Evolutionary conservation across 35 echinoderm and acorn worm genomes (phyloP).

Genomic region (Holothuria glaberrima): DNA sequence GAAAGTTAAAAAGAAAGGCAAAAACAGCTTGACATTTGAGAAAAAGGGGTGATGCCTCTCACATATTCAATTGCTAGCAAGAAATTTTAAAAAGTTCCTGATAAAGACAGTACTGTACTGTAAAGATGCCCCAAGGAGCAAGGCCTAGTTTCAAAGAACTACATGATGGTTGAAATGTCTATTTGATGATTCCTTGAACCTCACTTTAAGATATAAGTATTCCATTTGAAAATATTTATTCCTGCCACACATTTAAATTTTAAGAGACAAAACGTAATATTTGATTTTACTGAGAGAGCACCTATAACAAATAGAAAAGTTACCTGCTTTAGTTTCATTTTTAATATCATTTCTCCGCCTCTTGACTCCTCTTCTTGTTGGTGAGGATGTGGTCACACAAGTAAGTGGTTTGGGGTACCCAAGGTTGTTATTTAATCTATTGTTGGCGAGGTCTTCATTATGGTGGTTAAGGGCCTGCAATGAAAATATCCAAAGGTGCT

Average conservation of each 20-base stretch:
- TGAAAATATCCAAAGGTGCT: not conserved
- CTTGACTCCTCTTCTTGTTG: slow-evolving; percentile 65
- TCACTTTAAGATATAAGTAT: not conserved
- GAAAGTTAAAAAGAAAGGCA: no score
- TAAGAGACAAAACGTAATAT: not conserved
- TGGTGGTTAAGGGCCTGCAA: slow-evolving; percentile 58
- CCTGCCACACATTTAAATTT: no score
- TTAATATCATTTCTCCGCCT: slow-evolving; percentile 65
- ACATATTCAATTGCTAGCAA: no score
- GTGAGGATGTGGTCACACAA: slow-evolving; percentile 26
- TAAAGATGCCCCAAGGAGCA: no score
- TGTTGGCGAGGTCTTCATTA: slow-evolving; percentile 38
- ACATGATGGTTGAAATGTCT: no score
- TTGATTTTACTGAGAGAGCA: not conserved
- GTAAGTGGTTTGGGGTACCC: slow-evolving; percentile 41
- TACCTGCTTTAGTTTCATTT: slow-evolving; percentile 63
- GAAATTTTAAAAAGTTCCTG: no score
- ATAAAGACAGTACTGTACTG: no score
- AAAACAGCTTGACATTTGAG: no score
- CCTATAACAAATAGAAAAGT: not conserved
- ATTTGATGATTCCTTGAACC: no score
- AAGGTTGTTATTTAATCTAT: slow-evolving; percentile 64
- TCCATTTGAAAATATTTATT: not conserved
- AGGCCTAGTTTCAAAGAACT: no score
- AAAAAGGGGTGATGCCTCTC: no score